Conservation (phyloP, 2,113 vertebrate genomes). For the Prolemur simus region DNA sequence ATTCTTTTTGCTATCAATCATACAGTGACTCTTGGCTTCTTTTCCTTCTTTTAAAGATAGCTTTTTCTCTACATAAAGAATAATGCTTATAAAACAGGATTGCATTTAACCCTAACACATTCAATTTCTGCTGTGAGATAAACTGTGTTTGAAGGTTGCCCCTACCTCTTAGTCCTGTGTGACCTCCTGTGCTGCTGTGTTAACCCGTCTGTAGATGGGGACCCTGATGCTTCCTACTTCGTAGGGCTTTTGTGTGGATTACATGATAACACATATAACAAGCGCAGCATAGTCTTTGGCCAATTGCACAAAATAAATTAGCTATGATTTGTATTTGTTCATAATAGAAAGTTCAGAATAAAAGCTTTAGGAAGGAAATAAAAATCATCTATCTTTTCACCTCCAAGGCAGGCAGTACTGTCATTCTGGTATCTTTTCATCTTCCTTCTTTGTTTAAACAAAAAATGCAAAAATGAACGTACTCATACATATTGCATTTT, state of each 20-base stretch:
- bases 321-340: not conserved
- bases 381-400: not conserved
- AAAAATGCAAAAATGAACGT: not conserved
- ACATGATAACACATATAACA: not conserved
- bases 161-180: not conserved
- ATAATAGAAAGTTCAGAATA: not conserved
- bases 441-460: constrained; percentile 9
- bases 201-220: not conserved
- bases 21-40: not conserved
- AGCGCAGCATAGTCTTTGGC: not conserved
- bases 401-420: not conserved
- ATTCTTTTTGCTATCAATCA: constrained; percentile 25
- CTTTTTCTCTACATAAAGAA: not conserved
- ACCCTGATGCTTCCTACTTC: not conserved
- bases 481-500: not conserved
- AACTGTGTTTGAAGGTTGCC: not conserved
- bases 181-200: not conserved
- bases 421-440: not conserved
- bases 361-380: not conserved
- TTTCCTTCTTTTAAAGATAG: not conserved
- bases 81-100: not conserved
- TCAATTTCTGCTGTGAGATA: not conserved
- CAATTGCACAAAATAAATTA: constrained; percentile 17
- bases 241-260: not conserved
- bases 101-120: not conserved